These are phyloP conservation scores for Clepsis dumicolana DNA, from an alignment of 2,888 invertebrate species.

Conservation along the genomic window DNA sequence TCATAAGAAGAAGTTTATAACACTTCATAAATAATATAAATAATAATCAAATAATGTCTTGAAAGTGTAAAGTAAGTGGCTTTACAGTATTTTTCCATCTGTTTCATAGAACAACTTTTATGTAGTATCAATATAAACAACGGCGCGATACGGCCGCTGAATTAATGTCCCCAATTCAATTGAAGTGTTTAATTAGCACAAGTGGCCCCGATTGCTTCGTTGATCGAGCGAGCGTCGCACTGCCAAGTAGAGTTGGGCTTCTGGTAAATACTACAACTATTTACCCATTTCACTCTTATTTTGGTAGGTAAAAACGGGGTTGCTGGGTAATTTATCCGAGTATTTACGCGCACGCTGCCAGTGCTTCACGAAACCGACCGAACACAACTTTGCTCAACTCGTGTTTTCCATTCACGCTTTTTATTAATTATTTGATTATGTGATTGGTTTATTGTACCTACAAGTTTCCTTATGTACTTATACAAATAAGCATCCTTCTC, in stretches of 20 bases:
- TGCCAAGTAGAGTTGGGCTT: constrained; percentile 47
- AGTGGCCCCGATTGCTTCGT: constrained; percentile 86
- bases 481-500: too few species aligned
- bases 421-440: constrained; percentile 22
- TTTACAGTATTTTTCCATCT: constrained; percentile 36
- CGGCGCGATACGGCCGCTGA: constrained; percentile 69
- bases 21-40: neutral
- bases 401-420: constrained; percentile 33
- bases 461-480: constrained; percentile 21
- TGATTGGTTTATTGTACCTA: constrained; percentile 14
- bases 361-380: neutral
- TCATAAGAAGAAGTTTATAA: too few species aligned
- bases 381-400: constrained; percentile 18
- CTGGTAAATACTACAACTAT: neutral
- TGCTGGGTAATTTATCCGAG: neutral
- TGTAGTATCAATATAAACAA: constrained; percentile 68
- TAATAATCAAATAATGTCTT: neutral
- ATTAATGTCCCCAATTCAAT: constrained; percentile 86
- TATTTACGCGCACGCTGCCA: neutral
- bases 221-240: constrained; percentile 72
- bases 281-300: neutral
- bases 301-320: neutral
- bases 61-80: neutral
- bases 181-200: constrained; percentile 86
- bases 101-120: constrained; percentile 27